phyloP scores from a whole-genome alignment of 2,113 vertebrate species.

The Coracopsis vasa region DNA sequence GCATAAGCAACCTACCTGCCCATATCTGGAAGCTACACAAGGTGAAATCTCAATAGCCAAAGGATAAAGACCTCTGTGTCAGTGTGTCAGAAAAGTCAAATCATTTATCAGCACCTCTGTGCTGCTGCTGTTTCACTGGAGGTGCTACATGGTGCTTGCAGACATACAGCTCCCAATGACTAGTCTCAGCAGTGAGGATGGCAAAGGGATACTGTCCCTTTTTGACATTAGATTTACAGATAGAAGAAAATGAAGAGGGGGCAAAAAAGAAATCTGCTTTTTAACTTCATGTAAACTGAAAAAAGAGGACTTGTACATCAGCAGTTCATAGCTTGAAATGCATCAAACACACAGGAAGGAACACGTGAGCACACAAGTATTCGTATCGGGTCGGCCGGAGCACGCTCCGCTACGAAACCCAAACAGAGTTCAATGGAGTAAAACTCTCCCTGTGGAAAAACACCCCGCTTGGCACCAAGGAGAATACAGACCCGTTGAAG shows the following conservation, averaged over 20 bases:
- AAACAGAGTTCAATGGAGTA: not conserved
- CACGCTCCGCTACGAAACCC: not conserved
- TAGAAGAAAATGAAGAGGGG: not conserved
- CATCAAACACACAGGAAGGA: slow-evolving; percentile 58
- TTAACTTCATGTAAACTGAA: slow-evolving; percentile 44
- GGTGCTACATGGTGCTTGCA: not conserved
- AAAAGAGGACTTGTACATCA: slow-evolving; percentile 32
- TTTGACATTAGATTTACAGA: slow-evolving; percentile 62
- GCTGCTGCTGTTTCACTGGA: not conserved
- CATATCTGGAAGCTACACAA: not conserved
- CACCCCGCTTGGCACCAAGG: slow-evolving; percentile 72
- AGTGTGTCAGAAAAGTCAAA: not conserved
- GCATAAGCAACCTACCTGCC: not conserved
- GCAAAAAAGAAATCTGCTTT: not conserved
- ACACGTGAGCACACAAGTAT: slow-evolving; percentile 37
- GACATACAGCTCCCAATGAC: not conserved
- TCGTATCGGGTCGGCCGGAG: slow-evolving; percentile 32
- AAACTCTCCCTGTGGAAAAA: slow-evolving; percentile 58
- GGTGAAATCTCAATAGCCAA: not conserved
- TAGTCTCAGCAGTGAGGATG: slow-evolving; percentile 29
- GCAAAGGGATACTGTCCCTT: slow-evolving; percentile 75
- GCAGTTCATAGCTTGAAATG: slow-evolving; percentile 59
- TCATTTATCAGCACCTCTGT: not conserved
- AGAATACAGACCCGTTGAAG: slow-evolving; percentile 65
- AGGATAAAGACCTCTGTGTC: not conserved